Base-by-base conservation (phyloP, 1,140 invertebrate genomes). In the Camponotus vicinus region DNA sequence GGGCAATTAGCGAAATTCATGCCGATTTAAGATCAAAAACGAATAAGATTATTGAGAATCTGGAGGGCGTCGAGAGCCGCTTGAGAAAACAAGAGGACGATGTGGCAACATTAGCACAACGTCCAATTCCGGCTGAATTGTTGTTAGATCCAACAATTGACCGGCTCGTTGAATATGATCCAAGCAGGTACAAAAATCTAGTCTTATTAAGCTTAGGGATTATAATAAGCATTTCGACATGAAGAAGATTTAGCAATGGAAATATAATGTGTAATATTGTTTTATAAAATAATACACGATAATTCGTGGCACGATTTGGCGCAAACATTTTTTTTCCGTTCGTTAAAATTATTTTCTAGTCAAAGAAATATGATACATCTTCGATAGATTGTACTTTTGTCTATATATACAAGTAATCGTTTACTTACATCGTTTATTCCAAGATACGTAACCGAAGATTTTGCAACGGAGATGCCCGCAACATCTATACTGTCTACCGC, bases 1-100 rank as follows among this genome's bases (percentile, higher is more conserved):
- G 98, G 18, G 98, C 98, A 11, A 98, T 98, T 88, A 97, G 96
- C 59, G 97, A 98, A 94, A 98, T 98, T 76, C 98, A 98, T 92
- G 97, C 97, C 40, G 98, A 98, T 93, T 94, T 98, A 8, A 96
- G 97, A 82, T 94, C 96, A 0, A 98, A 98, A 94, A 97, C 98
- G 0, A 98, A 98, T 92, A 97, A 98, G 86, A 98, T 98, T 69
- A 98, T 98, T 32, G 97, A 97, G 83, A 98, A 98, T 92, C 95
- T 98, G 78, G 97, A 97, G 92, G 97, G 97, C 94, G 97, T 98
- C 8, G 97, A 98, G 92, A 97, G 97, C 87, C 95, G 97, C 55
- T 93, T 98, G 40, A 98, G 98, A 94, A 98, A 98, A 92, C 97
- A 98, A 90, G 97, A 98, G 90, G 97, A 97, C 88, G 97, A 98